Percentiles rank a stretch among this genome's conserved stretches.
Conservation (phyloP, 2,888 invertebrate genomes). For the Iselma pallidipennis region DNA sequence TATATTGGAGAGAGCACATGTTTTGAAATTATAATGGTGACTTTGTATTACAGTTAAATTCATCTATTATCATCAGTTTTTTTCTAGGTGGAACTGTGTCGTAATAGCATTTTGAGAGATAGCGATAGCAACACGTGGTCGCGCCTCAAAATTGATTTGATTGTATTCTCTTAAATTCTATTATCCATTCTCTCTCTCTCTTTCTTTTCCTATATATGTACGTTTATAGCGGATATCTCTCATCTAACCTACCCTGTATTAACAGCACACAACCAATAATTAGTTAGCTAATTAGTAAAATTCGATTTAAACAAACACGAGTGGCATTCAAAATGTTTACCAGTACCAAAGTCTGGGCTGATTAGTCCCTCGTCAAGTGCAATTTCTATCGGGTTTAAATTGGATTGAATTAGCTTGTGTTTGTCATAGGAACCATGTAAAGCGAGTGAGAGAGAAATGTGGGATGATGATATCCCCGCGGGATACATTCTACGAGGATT, state of each 20-base stretch:
- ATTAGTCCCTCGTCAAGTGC: conserved; percentile 50
- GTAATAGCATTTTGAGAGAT: not conserved
- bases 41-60: not conserved
- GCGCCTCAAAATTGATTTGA: not conserved
- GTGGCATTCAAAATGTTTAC: conserved; percentile 44
- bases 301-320: conserved; percentile 47
- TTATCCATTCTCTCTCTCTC: not conserved
- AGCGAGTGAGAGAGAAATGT: not conserved
- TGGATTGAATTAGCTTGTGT: conserved; percentile 48
- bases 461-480: conserved; percentile 23
- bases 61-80: not conserved
- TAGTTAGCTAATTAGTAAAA: conserved; percentile 49
- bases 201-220: not conserved
- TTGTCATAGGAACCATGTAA: conserved; percentile 33
- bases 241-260: not conserved
- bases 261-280: conserved; percentile 48
- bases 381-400: conserved; percentile 51
- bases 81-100: not conserved
- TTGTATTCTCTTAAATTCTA: not conserved
- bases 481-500: conserved; percentile 32
- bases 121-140: not conserved
- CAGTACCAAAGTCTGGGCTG: conserved; percentile 38
- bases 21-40: conserved; percentile 2
- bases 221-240: not conserved
- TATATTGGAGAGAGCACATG: conserved; percentile 16